Base-by-base conservation (phyloP, 2,797 vertebrate species). In the Rhinogobio ventralis region DNA sequence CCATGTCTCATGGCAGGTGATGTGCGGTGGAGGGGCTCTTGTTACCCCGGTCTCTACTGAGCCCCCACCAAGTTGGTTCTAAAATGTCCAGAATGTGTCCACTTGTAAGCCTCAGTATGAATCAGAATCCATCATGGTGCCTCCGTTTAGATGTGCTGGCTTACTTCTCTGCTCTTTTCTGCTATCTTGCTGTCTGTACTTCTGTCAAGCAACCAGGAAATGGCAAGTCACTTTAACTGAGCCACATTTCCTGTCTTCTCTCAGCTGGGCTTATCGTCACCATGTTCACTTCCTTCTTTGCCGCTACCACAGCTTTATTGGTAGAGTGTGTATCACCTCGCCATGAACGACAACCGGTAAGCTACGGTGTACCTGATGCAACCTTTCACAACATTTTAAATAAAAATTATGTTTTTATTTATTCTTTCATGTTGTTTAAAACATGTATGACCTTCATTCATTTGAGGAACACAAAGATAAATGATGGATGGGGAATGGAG, bases 1-100 rank as follows among this genome's bases (percentile, higher is more conserved):
- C 95, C 95, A 96, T 96, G 92, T 93, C 93, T 95, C 94, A 95
- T 95, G 90, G 92, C 94, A 88, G 87, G 90, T 68, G 88, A 90
- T 89, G 86, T 91, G 88, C 89, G 90, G 83, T 81, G 88, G 89
- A 91, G 90, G 89, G 94, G 92, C 91, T 92, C 88, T 53, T 36
- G 88, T 14, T 90, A 93, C 94, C 95, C 94, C 92, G 66, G 91
- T 91, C 91, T 92, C 91, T 88, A 89, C 87, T 39, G 85, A 89
- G 82, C 81, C 86, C 67, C 82, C 83, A 66, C 66, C 68, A 67
- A 60, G 7, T 20, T 23, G 64, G 7, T 46, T 73, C 53, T 79
- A 67, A 67, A 73, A 74, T 10, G 45, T 76, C 79, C 79, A 86
- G 69, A 68, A 81, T 49, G 13, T 62, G 49, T 78, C 89, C 71